These are phyloP conservation scores for Puntigrus tetrazona DNA, from an alignment of 2,113 vertebrate species.

Conservation along the genomic window DNA sequence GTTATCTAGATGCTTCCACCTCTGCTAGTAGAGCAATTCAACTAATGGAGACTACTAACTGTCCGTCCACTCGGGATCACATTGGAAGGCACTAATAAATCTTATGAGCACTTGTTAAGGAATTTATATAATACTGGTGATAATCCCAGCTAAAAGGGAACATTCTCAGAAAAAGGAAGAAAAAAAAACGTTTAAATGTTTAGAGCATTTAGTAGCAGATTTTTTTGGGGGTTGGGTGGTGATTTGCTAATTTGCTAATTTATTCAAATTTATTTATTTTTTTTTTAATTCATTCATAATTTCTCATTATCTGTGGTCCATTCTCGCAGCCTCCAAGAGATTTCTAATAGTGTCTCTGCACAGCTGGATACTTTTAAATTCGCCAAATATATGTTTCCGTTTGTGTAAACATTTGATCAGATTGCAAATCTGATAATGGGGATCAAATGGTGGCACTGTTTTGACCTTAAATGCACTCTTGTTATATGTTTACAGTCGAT, in stretches of 20 bases:
- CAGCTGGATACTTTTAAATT: neutral
- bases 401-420: neutral
- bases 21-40: slow-evolving; percentile 9
- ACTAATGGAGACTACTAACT: slow-evolving; percentile 21
- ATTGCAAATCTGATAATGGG: neutral
- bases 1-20: slow-evolving; percentile 24
- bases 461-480: neutral
- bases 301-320: neutral
- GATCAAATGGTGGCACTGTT: neutral
- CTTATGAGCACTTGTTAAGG: slow-evolving; percentile 1
- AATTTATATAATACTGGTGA: neutral
- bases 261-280: no score
- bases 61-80: neutral
- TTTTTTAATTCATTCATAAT: neutral
- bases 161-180: no score
- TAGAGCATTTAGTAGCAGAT: no score
- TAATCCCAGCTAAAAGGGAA: neutral
- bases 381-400: neutral
- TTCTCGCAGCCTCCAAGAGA: neutral
- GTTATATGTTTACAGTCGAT: neutral
- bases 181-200: no score
- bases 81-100: neutral
- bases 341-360: neutral
- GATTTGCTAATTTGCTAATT: neutral
- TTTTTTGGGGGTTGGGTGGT: no score